Percentiles rank a stretch among this genome's conserved stretches.
Evolutionary conservation across 2,113 vertebrate genomes (phyloP).

Genomic region (Rhagologus leucostigma): DNA sequence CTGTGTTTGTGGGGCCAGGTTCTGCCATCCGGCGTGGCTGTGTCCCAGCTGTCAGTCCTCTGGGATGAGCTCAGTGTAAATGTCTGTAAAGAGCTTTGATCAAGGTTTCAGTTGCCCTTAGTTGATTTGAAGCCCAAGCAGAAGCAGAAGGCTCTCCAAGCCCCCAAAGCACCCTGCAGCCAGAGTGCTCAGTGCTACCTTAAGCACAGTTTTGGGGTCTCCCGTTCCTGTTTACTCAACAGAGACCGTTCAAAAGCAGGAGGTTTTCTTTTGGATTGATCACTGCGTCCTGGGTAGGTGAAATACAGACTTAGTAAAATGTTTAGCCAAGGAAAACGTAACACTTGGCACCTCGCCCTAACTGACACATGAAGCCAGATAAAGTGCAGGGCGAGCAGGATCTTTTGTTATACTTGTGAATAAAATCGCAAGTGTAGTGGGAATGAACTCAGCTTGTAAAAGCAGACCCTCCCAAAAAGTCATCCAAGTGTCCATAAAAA

Average conservation of each 20-base stretch:
- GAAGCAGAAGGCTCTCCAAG: background rate
- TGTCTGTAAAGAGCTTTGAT: background rate
- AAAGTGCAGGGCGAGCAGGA: background rate
- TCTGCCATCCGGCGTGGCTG: background rate
- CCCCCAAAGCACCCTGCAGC: background rate
- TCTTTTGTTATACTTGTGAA: background rate
- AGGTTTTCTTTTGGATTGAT: background rate
- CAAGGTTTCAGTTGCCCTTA: background rate
- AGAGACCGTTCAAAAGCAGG: background rate
- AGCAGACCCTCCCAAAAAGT: background rate
- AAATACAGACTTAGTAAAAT: background rate
- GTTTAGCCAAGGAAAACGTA: background rate
- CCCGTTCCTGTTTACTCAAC: background rate
- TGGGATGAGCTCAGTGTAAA: background rate
- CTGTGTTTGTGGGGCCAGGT: background rate
- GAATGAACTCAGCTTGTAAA: background rate
- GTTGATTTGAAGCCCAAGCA: background rate
- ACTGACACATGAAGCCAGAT: background rate
- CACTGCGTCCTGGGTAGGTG: background rate
- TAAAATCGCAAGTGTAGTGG: background rate
- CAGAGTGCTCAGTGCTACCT: background rate
- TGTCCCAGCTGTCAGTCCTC: background rate
- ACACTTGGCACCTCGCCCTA: background rate
- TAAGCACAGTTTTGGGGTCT: background rate
- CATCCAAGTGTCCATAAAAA: background rate